phyloP scores from a whole-genome alignment of 2,797 vertebrate species.

The Phrynocephalus vlangalii region DNA sequence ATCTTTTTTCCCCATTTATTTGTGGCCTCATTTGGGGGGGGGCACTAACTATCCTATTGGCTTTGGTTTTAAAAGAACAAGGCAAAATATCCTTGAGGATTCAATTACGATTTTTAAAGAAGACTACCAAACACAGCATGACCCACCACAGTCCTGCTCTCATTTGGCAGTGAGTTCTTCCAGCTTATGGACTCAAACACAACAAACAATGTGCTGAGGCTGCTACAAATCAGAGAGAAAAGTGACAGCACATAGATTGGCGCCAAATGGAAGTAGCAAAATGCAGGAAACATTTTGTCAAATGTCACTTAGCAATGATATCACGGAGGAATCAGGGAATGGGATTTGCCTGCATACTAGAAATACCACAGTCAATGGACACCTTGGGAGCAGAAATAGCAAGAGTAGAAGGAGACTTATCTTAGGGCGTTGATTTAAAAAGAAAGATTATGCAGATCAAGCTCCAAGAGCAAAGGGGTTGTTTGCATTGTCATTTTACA shows the following conservation, averaged over 20 bases:
- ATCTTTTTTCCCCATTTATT: neutral
- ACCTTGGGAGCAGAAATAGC: constrained; percentile 62
- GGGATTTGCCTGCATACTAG: constrained; percentile 69
- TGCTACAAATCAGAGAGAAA: constrained; percentile 63
- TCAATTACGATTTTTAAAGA: too few relatives aligned
- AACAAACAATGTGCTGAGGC: constrained; percentile 19
- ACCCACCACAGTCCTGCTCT: neutral
- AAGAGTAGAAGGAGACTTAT: constrained; percentile 57
- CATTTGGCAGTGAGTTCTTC: neutral
- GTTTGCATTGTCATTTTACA: constrained; percentile 36
- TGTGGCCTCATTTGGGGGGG: neutral
- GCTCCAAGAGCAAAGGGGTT: constrained; percentile 21
- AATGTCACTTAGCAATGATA: constrained; percentile 70
- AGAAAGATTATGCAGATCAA: constrained; percentile 54
- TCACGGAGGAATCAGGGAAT: constrained; percentile 56
- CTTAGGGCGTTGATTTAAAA: constrained; percentile 2
- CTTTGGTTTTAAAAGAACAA: neutral
- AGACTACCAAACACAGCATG: neutral
- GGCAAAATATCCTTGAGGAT: too few relatives aligned
- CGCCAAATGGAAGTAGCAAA: constrained; percentile 69
- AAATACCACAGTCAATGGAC: constrained; percentile 55
- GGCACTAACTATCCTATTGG: neutral
- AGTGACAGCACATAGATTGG: constrained; percentile 62
- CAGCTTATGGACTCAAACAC: accelerated
- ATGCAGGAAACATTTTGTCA: constrained; percentile 69